Conservation (phyloP, 1,140 invertebrate genomes). For the Lepidostoma basale region DNA sequence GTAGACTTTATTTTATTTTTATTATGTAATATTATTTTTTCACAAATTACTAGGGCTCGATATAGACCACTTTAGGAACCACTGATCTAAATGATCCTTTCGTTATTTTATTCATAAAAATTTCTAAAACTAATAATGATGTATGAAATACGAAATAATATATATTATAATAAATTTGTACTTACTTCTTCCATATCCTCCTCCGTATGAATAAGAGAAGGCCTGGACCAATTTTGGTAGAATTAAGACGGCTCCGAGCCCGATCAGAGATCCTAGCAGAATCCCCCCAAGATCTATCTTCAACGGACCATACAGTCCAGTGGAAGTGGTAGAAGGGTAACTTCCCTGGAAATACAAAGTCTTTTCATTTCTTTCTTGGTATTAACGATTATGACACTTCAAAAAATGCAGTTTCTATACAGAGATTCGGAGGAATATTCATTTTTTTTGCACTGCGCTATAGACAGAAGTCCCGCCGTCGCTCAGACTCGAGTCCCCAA, state of each 20-base stretch:
- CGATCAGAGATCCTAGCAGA: slow-evolving; percentile 76
- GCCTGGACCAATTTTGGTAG: slow-evolving; percentile 77
- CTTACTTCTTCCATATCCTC: slow-evolving; percentile 72
- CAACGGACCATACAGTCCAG: slow-evolving; percentile 67
- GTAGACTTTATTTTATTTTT: too few relatives aligned
- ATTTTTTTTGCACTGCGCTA: too few relatives aligned
- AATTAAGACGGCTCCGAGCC: slow-evolving; percentile 77
- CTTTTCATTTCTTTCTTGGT: too few relatives aligned
- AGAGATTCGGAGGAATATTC: too few relatives aligned
- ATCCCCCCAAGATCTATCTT: slow-evolving; percentile 83
- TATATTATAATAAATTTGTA: background rate
- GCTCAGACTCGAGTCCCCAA: too few relatives aligned
- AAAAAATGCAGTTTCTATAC: too few relatives aligned
- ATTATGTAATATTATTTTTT: too few relatives aligned
- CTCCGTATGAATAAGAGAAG: slow-evolving; percentile 71
- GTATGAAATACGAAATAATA: slow-evolving; percentile 24
- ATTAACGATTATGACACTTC: too few relatives aligned
- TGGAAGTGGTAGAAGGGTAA: slow-evolving; percentile 52
- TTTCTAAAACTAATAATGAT: background rate
- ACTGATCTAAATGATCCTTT: background rate
- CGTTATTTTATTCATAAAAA: too few relatives aligned
- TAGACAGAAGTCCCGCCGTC: too few relatives aligned
- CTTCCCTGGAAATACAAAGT: slow-evolving; percentile 37
- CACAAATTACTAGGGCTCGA: too few relatives aligned
- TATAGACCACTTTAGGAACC: too few relatives aligned